Evolutionary conservation across 2,797 vertebrate genomes (phyloP).

Genomic region (Tenualosa thibaudeaui): DNA sequence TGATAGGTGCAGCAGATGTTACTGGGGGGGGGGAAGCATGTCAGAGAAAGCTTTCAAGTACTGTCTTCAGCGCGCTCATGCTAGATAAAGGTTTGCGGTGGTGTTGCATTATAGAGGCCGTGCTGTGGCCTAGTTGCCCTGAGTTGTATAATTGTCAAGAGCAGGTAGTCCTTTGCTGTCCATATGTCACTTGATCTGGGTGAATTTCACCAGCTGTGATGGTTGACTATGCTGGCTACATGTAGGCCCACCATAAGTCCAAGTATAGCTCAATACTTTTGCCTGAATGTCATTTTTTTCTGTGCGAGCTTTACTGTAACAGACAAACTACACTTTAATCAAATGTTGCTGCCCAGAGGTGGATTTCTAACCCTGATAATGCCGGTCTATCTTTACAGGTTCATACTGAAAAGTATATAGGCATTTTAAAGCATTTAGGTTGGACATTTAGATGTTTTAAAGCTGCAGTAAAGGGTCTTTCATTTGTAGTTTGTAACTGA

Average conservation of each 20-base stretch:
- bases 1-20: background rate
- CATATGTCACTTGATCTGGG: conserved; percentile 17
- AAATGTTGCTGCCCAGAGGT: background rate
- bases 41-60: background rate
- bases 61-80: background rate
- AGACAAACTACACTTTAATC: background rate
- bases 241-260: background rate
- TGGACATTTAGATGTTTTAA: too few relatives aligned
- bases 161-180: background rate
- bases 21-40: background rate
- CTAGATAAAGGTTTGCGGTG: background rate
- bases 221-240: background rate
- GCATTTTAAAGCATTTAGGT: too few relatives aligned
- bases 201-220: background rate
- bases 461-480: background rate
- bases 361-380: background rate
- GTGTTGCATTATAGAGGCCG: background rate
- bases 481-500: background rate
- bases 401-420: background rate
- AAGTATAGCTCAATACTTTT: background rate
- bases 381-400: background rate
- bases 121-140: background rate
- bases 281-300: background rate
- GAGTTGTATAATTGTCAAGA: background rate
- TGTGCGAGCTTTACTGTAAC: background rate